Percentiles rank a stretch among this genome's conserved stretches.
Conservation (phyloP, 1,140 invertebrate species). For the Brachionus asplanchnoidis region DNA sequence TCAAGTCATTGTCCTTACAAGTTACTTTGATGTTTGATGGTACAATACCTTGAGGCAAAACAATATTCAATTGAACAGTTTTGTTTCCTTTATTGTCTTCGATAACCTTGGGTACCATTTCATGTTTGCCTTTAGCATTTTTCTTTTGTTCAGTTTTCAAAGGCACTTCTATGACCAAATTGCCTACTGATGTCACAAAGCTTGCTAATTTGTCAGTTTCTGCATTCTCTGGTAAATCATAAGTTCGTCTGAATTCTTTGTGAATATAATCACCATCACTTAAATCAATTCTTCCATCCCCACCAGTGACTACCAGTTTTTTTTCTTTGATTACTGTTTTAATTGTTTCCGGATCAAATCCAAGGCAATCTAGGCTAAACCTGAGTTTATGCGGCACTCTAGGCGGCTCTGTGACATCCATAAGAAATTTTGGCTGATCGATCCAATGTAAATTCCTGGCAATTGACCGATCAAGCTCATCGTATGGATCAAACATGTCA, state of each 20-base stretch:
- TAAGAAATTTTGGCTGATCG: neutral
- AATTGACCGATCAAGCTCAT: constrained; percentile 6
- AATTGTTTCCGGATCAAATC: constrained; percentile 23
- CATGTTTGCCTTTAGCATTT: neutral
- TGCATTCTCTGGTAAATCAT: neutral
- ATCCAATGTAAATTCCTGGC: neutral
- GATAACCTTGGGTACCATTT: neutral
- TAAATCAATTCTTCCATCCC: neutral
- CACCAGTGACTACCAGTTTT: neutral
- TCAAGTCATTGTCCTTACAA: constrained; percentile 27
- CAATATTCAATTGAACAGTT: neutral
- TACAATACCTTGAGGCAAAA: neutral
- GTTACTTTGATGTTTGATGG: constrained; percentile 29
- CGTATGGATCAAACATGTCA: constrained; percentile 36
- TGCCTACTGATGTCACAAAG: constrained; percentile 14
- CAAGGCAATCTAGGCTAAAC: constrained; percentile 5
- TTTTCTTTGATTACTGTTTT: neutral
- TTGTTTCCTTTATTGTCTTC: constrained; percentile 25
- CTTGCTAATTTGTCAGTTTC: constrained; percentile 18
- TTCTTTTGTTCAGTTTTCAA: constrained; percentile 21
- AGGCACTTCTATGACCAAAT: constrained; percentile 25
- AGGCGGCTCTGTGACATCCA: neutral
- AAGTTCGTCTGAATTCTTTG: constrained; percentile 21
- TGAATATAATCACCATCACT: neutral
- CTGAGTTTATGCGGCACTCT: constrained; percentile 22